A percentile compares a stretch with the other conserved stretches of the same genome.
Evolutionary conservation across 2,888 invertebrate genomes (phyloP).

Genomic region (Anodontia alba): DNA sequence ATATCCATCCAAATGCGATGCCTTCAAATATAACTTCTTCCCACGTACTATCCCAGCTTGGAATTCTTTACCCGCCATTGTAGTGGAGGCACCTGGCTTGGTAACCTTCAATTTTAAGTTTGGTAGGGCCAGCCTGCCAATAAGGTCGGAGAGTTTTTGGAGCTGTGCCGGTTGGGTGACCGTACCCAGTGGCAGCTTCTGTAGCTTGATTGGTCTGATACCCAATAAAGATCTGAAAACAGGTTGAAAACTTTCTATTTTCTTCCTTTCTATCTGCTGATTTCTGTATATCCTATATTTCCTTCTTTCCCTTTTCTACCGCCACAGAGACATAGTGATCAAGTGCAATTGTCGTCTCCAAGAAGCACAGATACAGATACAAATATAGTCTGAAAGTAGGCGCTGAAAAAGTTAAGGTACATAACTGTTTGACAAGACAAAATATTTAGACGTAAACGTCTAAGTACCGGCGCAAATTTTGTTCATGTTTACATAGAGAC

Average conservation of each 20-base stretch:
- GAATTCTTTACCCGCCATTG: background rate
- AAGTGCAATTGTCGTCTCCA: background rate
- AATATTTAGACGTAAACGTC: too few relatives aligned
- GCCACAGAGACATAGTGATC: background rate
- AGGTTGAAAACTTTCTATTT: background rate
- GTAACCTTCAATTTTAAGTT: background rate
- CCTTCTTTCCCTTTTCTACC: background rate
- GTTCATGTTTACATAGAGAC: too few relatives aligned
- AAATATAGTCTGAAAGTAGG: too few relatives aligned
- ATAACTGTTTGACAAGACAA: too few relatives aligned
- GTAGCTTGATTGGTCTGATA: background rate
- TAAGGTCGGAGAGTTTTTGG: background rate
- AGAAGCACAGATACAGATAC: background rate
- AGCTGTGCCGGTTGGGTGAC: background rate
- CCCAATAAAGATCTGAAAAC: background rate
- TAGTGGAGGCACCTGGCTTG: background rate
- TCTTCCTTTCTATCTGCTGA: background rate
- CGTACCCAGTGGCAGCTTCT: background rate
- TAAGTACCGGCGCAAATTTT: too few relatives aligned
- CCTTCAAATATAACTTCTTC: background rate
- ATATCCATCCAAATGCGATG: background rate
- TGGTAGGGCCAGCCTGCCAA: background rate
- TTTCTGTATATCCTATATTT: background rate
- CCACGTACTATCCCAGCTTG: background rate
- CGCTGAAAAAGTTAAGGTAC: too few relatives aligned